Conservation (phyloP, 2,113 vertebrate species). For the Gulo gulo region DNA sequence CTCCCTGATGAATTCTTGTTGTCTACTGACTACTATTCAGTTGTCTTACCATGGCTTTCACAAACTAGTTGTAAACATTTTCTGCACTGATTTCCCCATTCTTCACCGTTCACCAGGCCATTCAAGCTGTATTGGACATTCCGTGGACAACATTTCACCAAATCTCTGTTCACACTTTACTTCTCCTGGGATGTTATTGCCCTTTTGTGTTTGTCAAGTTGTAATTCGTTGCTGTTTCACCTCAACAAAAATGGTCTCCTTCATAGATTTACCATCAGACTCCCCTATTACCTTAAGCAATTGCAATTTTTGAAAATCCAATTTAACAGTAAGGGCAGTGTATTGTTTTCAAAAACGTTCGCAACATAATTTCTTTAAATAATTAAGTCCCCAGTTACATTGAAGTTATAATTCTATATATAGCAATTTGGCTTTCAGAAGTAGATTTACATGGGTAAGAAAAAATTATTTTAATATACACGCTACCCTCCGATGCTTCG, state of each 20-base stretch:
- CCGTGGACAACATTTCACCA: neutral
- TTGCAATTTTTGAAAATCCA: neutral
- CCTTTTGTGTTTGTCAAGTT: neutral
- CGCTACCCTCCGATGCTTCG: neutral
- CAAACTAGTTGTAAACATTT: neutral
- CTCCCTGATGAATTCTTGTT: neutral
- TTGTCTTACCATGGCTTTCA: neutral
- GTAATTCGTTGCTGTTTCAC: neutral
- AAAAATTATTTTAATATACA: neutral
- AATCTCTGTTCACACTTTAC: neutral
- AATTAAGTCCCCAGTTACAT: neutral
- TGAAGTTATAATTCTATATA: neutral
- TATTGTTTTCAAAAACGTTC: neutral
- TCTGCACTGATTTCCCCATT: neutral
- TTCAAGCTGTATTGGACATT: neutral
- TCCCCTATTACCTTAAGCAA: neutral
- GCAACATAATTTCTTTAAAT: neutral
- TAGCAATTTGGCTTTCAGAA: neutral
- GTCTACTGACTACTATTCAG: neutral
- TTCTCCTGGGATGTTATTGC: neutral
- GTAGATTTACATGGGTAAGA: neutral
- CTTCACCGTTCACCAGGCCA: neutral
- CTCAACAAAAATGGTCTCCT: neutral
- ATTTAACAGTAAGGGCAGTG: neutral
- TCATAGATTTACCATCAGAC: neutral